Evolutionary conservation across 2,113 vertebrate species (phyloP).

Genomic region (Spea bombifrons): DNA sequence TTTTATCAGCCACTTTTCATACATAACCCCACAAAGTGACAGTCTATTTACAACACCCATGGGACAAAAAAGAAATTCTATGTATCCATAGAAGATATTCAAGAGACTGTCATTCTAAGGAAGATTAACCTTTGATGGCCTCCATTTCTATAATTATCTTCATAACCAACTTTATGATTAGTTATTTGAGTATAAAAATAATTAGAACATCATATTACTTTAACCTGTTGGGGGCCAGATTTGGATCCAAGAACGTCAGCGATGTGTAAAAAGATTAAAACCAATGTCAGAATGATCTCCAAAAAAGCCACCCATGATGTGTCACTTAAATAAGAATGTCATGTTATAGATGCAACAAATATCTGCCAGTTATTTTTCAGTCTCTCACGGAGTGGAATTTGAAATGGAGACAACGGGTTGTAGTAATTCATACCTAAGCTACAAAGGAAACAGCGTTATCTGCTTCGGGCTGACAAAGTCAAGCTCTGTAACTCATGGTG

Average conservation of each 20-base stretch:
- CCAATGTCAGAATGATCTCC: neutral
- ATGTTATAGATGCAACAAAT: neutral
- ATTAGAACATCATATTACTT: neutral
- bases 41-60: too few relatives aligned
- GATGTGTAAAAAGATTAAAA: neutral
- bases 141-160: too few relatives aligned
- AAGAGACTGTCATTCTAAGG: too few relatives aligned
- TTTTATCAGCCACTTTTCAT: too few relatives aligned
- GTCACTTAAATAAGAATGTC: neutral
- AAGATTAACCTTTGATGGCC: too few relatives aligned
- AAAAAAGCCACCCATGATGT: neutral
- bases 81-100: too few relatives aligned
- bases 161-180: too few relatives aligned
- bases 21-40: too few relatives aligned
- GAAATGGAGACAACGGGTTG: constrained; percentile 14
- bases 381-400: neutral
- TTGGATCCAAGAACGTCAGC: neutral
- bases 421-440: constrained; percentile 22
- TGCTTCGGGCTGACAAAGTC: constrained; percentile 29
- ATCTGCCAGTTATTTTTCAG: constrained; percentile 3
- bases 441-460: constrained; percentile 5
- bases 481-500: constrained; percentile 11
- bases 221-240: neutral
- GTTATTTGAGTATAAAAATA: too few relatives aligned
- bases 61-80: too few relatives aligned